Conservation (phyloP, 2,888 invertebrate species). For the Proisotoma minuta region DNA sequence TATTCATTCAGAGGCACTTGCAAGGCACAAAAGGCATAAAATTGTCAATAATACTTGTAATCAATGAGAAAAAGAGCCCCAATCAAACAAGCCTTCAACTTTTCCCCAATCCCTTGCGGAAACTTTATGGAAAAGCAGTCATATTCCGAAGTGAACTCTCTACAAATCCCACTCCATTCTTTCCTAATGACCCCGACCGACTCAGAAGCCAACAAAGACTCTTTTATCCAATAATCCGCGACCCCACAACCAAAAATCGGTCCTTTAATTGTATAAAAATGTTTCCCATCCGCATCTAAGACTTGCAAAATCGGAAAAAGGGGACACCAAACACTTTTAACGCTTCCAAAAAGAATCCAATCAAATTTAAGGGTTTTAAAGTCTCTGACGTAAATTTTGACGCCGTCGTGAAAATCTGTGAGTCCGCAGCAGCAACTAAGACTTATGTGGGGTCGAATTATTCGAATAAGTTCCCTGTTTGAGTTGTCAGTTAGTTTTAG, state of each 20-base stretch:
- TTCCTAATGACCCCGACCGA: background rate
- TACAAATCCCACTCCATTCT: background rate
- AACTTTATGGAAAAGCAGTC: background rate
- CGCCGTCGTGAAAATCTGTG: background rate
- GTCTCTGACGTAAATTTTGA: background rate
- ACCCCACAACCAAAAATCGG: background rate
- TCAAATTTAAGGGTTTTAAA: background rate
- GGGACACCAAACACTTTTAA: background rate
- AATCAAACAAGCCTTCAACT: background rate
- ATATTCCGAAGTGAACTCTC: background rate
- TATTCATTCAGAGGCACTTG: no score
- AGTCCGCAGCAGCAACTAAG: background rate
- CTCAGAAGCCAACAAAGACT: background rate
- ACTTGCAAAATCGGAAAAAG: background rate
- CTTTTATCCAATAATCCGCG: background rate
- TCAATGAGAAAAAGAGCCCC: background rate
- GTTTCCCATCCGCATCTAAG: background rate
- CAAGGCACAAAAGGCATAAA: no score
- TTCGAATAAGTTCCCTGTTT: background rate
- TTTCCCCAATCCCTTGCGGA: background rate
- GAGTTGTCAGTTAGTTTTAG: background rate
- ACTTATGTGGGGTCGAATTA: background rate
- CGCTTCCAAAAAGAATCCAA: background rate
- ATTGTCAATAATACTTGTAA: conserved; percentile 6
- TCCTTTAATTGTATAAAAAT: background rate